Base-by-base conservation (phyloP, 2,888 invertebrate genomes). In the Drosophila macrospina region DNA sequence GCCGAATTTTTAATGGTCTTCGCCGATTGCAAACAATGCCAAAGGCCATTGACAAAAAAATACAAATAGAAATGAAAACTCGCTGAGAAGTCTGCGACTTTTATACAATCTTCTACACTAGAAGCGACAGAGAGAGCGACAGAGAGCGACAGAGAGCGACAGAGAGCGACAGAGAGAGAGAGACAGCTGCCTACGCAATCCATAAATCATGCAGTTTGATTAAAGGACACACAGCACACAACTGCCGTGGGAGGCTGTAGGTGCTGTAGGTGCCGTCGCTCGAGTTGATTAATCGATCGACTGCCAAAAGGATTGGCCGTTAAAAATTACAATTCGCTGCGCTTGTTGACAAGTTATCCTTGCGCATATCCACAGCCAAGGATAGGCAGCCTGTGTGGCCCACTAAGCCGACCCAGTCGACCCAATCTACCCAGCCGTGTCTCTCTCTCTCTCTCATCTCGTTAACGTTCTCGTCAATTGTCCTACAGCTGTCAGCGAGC, bases 311-410 rank as follows among this genome's bases (percentile, higher is more conserved):
- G 87, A 84, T 84, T 83, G 87, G 51, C 78, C 74, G 78, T 80
- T 73, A 24, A 69, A 86, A 87, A 89, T 86, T 76, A 73, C 63
- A 62, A 88, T 89, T 89, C 76, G 90, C 50, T 74, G 74, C 79
- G 89, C 79, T 71, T 88, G 87, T 90, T 90, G 88, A 90, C 88
- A 89, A 73, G 65, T 74, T 69, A 44, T 48, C 52, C 71, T 69
- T 57, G 62, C 64, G 64, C 63, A 51, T 47, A 47, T 52, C 16
- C 30, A n/a, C n/a, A n/a, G n/a, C n/a, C n/a, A n/a, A n/a, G n/a
- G n/a, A n/a, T n/a, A n/a, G 28, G n/a, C 54, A 44, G 32, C 34
- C 36, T 66, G 71, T 69, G 68, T 68, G 66, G 60, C 62, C 68
- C 24, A 32, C 34, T 65, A 28, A 13, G 37, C 7, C 51, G 24